These are phyloP conservation scores for Autographa gamma DNA, from an alignment of 2,888 invertebrate genomes.

Conservation along the genomic window DNA sequence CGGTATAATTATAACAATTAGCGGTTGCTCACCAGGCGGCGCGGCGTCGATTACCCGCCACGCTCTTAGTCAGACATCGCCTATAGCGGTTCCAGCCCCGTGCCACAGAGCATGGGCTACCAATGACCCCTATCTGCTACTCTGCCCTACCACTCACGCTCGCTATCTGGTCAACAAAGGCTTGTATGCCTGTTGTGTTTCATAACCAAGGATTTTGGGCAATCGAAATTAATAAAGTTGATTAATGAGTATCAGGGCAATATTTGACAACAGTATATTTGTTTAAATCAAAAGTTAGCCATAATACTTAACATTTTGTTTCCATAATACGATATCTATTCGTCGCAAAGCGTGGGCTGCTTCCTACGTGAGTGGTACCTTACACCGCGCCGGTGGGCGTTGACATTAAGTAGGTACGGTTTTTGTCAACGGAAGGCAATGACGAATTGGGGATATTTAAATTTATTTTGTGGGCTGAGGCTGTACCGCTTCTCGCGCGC, in stretches of 20 bases:
- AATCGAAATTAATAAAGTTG: slow-evolving; percentile 19
- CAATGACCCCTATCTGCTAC: slow-evolving; percentile 1
- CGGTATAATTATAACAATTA: slow-evolving; percentile 1
- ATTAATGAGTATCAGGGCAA: slow-evolving; percentile 27
- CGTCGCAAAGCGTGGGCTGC: slow-evolving; percentile 74
- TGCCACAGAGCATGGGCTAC: background rate
- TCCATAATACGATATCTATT: slow-evolving; percentile 63
- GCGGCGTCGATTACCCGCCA: background rate
- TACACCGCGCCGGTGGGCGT: slow-evolving; percentile 78
- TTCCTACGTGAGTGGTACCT: slow-evolving; percentile 73
- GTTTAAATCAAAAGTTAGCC: slow-evolving; percentile 30
- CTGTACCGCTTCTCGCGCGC: slow-evolving; percentile 66
- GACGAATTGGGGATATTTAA: slow-evolving; percentile 82
- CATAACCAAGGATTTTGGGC: slow-evolving; percentile 15
- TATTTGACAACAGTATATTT: slow-evolving; percentile 20
- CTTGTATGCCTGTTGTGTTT: background rate
- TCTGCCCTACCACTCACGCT: background rate
- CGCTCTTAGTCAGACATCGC: slow-evolving; percentile 4
- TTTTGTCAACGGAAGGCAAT: slow-evolving; percentile 84
- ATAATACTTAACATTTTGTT: slow-evolving; percentile 50
- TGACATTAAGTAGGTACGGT: slow-evolving; percentile 81
- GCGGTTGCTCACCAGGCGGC: background rate
- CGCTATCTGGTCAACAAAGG: background rate
- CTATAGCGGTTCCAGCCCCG: background rate
- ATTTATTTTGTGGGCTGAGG: slow-evolving; percentile 79